Evolutionary conservation across 2,888 invertebrate species (phyloP), one percentile per base, ranked within the genome.

Genomic region (Halocaridina rubra): DNA sequence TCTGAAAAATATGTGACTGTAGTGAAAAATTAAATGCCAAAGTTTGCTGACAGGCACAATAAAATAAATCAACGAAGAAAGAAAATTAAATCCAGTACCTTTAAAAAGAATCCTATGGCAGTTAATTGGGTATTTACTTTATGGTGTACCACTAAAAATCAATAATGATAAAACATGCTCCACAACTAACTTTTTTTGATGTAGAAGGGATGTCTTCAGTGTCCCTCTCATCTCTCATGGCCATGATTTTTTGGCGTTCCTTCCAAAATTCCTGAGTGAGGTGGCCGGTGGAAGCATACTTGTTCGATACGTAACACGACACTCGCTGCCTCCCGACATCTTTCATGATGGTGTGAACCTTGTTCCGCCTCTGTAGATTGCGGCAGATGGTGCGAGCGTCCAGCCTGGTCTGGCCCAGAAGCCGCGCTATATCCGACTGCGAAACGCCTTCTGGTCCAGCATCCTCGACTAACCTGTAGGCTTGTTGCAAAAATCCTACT

Each of bases 371-470:
- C 53, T 90, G 90, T 24, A 93, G 89, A 88, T 92, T 92, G 46
- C 93, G 91, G n/a, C 90, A 89, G 13, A 90, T 81, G 16, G 87
- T 81, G 8, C 90, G 84, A 0, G 89, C 88, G 61, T 90, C 90
- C 8, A 91, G 88, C 24, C 89, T 89, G 4, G 89, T 88, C 16
- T 90, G 86, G 0, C 89, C 88, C 32, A 90, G 80, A 7, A 86
- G 77, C 69, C 88, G 82, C 1, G 89, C 89, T 39, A 91, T 64
- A 24, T 90, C 89, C 5, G 81, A 89, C 89, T 93, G 92, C 80
- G 92, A 92, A 4, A 93, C 89, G 0, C 94, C 94, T 1, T 92
- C 91, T 0, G 90, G 90, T 2, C 93, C 93, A 7, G 91, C 91
- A 1, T 90, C 90, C 61, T 92, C 92, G 0, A 94, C 91, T 0